A percentile compares a stretch with the other conserved stretches of the same genome.
These are phyloP conservation scores for Onychomys arenicola DNA, from an alignment of 2,797 vertebrate species.

Conservation along the genomic window DNA sequence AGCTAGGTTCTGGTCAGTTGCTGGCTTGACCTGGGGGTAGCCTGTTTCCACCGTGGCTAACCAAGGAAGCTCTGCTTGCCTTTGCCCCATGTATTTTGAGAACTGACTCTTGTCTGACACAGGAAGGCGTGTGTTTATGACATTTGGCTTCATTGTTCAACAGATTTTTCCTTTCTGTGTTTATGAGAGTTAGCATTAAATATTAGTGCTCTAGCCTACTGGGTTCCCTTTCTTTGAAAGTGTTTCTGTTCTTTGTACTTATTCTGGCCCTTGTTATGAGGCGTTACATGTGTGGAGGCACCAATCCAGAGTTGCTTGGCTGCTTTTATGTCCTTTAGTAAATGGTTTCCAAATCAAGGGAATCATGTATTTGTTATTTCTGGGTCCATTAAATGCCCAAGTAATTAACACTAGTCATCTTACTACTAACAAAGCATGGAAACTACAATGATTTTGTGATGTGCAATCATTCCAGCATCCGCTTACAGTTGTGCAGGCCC, in stretches of 20 bases:
- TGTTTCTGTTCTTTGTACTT: conserved; percentile 82
- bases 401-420: conserved; percentile 86
- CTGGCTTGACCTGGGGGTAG: neutral
- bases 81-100: conserved; percentile 41
- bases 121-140: conserved; percentile 75
- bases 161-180: conserved; percentile 78
- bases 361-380: conserved; percentile 85
- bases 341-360: conserved; percentile 83
- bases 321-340: conserved; percentile 84
- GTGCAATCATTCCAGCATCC: conserved; percentile 77
- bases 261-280: conserved; percentile 81
- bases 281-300: conserved; percentile 75
- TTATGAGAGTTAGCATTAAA: conserved; percentile 71
- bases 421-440: conserved; percentile 80
- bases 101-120: conserved; percentile 71
- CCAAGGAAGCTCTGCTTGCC: conserved; percentile 66
- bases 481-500: conserved; percentile 63
- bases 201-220: conserved; percentile 62
- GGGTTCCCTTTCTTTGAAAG: conserved; percentile 76
- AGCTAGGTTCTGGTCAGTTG: conserved; percentile 52
- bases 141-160: conserved; percentile 72
- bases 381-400: conserved; percentile 83
- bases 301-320: conserved; percentile 78
- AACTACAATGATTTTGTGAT: conserved; percentile 78
- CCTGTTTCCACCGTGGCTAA: conserved; percentile 61